Evolutionary conservation across 2,888 invertebrate species (phyloP).

Genomic region (Plebejus anna): DNA sequence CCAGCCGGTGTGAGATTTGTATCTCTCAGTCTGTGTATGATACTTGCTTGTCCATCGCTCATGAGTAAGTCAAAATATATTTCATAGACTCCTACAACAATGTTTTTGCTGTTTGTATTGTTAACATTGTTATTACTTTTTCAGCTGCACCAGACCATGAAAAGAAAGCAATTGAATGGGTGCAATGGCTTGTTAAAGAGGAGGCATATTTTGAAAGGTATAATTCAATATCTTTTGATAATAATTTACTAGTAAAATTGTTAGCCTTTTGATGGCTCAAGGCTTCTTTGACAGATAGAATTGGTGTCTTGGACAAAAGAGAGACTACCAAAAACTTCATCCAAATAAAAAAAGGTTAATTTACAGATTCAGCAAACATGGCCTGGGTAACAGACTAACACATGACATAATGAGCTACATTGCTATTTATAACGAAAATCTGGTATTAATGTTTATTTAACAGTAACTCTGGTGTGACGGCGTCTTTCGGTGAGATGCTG

Average conservation of each 20-base stretch:
- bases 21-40: conserved; percentile 94
- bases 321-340: too few relatives aligned
- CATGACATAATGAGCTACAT: too few relatives aligned
- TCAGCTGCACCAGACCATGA: conserved; percentile 87
- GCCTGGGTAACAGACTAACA: too few relatives aligned
- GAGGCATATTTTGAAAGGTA: conserved; percentile 92
- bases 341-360: too few relatives aligned
- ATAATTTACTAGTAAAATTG: too few relatives aligned
- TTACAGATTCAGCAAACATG: too few relatives aligned
- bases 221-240: neutral
- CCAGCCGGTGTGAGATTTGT: conserved; percentile 96
- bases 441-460: conserved; percentile 35
- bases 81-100: conserved; percentile 17
- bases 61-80: conserved; percentile 72
- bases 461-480: conserved; percentile 89
- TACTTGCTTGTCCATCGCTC: conserved; percentile 95
- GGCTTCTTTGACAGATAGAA: too few relatives aligned
- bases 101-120: neutral
- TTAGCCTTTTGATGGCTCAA: too few relatives aligned
- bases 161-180: conserved; percentile 93
- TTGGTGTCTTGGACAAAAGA: too few relatives aligned
- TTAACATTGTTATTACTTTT: conserved; percentile 34
- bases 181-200: conserved; percentile 94
- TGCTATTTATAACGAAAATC: too few relatives aligned
- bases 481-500: conserved; percentile 97